These are phyloP conservation scores for Euproctis similis DNA, from an alignment of 2,888 invertebrate species.

Conservation along the genomic window DNA sequence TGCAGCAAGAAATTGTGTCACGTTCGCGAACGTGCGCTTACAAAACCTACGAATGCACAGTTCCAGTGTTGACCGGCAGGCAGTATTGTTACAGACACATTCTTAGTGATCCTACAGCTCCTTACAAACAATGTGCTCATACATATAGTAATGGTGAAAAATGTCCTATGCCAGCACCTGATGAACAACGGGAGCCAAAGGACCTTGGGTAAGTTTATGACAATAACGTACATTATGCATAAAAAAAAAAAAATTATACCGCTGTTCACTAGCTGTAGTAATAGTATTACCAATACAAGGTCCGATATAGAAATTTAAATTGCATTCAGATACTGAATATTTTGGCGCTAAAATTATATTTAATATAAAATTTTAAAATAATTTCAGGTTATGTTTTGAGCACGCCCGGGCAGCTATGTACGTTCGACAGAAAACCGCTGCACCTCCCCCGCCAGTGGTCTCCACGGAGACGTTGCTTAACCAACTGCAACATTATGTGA, in stretches of 20 bases:
- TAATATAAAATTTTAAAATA: too few species aligned
- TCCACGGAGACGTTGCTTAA: conserved; percentile 78
- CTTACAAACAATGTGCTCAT: conserved; percentile 87
- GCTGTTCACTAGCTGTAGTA: too few species aligned
- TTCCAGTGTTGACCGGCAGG: conserved; percentile 81
- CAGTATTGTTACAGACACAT: conserved; percentile 89
- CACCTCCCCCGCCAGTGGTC: conserved; percentile 76
- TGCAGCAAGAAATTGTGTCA: conserved; percentile 78
- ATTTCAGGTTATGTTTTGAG: conserved; percentile 76
- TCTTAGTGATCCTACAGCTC: conserved; percentile 85
- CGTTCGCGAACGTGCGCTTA: conserved; percentile 78
- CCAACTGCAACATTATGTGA: conserved; percentile 78
- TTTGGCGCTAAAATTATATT: too few species aligned
- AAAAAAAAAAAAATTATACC: too few species aligned
- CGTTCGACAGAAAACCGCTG: conserved; percentile 72
- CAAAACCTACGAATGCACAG: conserved; percentile 79
- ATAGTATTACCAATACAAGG: too few species aligned
- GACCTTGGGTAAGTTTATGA: conserved; percentile 47
- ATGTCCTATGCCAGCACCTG: conserved; percentile 86
- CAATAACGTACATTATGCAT: too few species aligned
- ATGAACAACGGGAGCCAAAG: conserved; percentile 27
- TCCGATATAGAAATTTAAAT: too few species aligned
- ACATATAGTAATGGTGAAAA: conserved; percentile 80
- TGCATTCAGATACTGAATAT: too few species aligned
- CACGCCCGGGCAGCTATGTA: conserved; percentile 77